Evolutionary conservation across 1,140 invertebrate genomes (phyloP), one percentile per base, ranked within the genome.

Genomic region (Lasaia peninsularis): DNA sequence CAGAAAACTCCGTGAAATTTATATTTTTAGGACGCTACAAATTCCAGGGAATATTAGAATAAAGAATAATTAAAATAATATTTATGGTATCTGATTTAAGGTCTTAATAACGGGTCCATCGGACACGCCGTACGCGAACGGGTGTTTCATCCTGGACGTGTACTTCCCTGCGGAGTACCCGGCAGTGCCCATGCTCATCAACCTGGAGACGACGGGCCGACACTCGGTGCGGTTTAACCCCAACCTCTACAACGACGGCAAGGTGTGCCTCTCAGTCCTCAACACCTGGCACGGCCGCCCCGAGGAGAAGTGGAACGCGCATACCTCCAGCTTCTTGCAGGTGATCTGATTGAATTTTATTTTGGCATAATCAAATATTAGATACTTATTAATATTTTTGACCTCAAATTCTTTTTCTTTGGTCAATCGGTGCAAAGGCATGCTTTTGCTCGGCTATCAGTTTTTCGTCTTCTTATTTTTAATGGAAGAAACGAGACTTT

Each of bases 261-360:
- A 98, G 92, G 97, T 99, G 52, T 98, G 98, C 86, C 93, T 99
- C 67, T 98, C 96, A 67, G 95, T 99, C 58, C 90, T 99, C 18
- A 98, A 98, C 83, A 99, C 98, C 0, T 99, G 98, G 98, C 97
- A 99, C 87, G 98, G 98, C 4, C 91, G 97, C 58, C 98, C 97
- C n/a, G 98, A 99, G 87, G 98, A 99, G 82, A 98, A 98, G 90
- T 99, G 98, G 98, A 99, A 98, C 89, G 95, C 97, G 37, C 96
- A 97, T 78, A 98, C 97, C 0, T 98, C 97, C 48, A 98, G 97
- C 88, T 98, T 99, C 78, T 90, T 99, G 52, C 97, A 98, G 92
- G 96, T 95, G 11, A 16, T 32, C n/a, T n/a, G n/a, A n/a, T n/a
- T n/a, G n/a, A n/a, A n/a, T n/a, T n/a, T n/a, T n/a, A n/a, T n/a